Evolutionary conservation across 2,797 vertebrate species (phyloP), one percentile per base, ranked within the genome.

Genomic region (Sebastes goodei): DNA sequence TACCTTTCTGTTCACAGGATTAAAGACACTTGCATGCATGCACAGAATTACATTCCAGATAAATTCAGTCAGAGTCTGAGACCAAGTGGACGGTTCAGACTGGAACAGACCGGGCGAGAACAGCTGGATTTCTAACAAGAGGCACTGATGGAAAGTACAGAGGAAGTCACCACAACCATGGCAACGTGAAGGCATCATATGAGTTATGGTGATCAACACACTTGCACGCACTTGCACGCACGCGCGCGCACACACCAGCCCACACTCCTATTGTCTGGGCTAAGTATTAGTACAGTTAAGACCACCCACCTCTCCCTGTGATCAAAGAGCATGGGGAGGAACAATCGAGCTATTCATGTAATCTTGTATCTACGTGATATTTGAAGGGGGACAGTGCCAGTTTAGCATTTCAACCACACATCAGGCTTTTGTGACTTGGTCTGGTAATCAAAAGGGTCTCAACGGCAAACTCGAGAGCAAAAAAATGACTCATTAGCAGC

Each of bases 221-320:
- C 62, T 29, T 12, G 3, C 55, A 42, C 5, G 3, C 73, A 57
- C 62, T 29, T 12, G 3, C 55, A 42, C 5, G 3, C 35, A 42
- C 35, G 12, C 27, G 0, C 72, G 25, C 74, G 9, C 68, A 55
- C 67, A 61, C 82, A 74, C 83, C 7, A 68, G 60, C 74, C 7
- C 75, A 76, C 75, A 71, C 68, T 52, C 60, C 77, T 65, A 88
- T 88, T 91, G 91, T 93, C 86, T 92, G 80, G 73, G 68, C 21
- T 64, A 70, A 84, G 92, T 46, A 88, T 92, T 87, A 92, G 81
- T 89, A 92, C 90, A 92, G 89, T 92, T 84, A 68, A 84, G 94
- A 94, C 94, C 93, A 95, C 94, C 94, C 93, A 93, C 81, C 71
- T 88, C 85, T 88, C 70, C 25, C 66, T 78, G 75, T 83, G 92